Conservation (phyloP, 1,140 invertebrate species). For the Apocrypta bakeri region DNA sequence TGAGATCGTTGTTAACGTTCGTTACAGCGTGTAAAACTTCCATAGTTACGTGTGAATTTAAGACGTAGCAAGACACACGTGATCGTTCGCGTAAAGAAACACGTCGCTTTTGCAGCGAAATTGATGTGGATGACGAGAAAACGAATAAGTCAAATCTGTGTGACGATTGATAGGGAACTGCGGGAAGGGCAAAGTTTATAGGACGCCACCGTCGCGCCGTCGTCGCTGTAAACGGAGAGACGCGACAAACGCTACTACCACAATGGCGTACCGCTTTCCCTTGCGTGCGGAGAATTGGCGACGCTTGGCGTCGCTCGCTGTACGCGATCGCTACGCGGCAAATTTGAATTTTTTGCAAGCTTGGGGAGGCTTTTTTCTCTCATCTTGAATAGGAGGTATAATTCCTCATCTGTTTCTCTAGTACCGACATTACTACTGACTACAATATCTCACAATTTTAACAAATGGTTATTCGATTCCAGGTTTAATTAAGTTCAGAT, state of each 20-base stretch:
- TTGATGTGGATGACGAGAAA: neutral
- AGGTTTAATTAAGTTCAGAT: neutral
- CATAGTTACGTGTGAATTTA: neutral
- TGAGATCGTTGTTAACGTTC: neutral
- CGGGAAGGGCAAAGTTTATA: neutral
- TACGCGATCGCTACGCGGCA: neutral
- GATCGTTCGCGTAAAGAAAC: neutral
- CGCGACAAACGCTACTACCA: conserved; percentile 29
- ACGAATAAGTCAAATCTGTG: neutral
- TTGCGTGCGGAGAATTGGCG: neutral
- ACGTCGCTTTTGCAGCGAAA: neutral
- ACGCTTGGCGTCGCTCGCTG: conserved; percentile 41
- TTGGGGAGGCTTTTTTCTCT: no score
- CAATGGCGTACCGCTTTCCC: conserved; percentile 43
- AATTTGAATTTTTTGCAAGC: conserved; percentile 3
- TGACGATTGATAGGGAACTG: neutral
- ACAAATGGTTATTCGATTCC: neutral
- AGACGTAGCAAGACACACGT: neutral
- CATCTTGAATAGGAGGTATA: neutral
- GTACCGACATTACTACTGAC: no score
- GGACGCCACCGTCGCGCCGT: conserved; percentile 18
- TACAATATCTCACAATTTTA: neutral
- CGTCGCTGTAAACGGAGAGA: neutral
- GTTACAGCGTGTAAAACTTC: neutral
- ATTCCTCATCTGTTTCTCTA: neutral